Evolutionary conservation across 2,797 vertebrate species (phyloP), one percentile per base, ranked within the genome.

Genomic region (Knipowitschia caucasica): DNA sequence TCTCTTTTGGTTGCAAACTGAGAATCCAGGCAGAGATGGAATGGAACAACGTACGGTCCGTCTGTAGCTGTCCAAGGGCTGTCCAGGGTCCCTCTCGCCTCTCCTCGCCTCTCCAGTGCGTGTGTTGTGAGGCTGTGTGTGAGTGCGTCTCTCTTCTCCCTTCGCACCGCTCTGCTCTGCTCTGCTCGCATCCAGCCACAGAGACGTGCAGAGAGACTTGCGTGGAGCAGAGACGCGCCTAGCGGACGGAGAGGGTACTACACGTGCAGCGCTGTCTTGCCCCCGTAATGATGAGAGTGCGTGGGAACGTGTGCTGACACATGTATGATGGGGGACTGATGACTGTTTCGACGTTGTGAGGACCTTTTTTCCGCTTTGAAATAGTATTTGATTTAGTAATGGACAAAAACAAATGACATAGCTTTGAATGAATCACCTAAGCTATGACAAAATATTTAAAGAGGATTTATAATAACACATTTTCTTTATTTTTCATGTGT

Each of bases 191-290:
- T 44, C 42, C 42, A 44, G 42, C 42, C 42, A 44, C 21, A n/a
- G 17, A 2, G 15, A 56, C 62, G 39, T 6, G 15, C 26, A 7
- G 15, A 18, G 25, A 5, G 6, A 10, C 64, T 90, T 94, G 90
- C 91, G 90, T 94, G 92, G 91, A 94, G 91, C 94, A 93, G 90
- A 93, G 92, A 83, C 92, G 89, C 94, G 75, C 92, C 93, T 92
- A 91, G 94, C 84, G 94, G 93, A 79, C 60, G 23, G 45, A 29
- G 18, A 29, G 4, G 27, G 45, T 47, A 47, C 27, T 9, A 18
- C n/a, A n/a, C 42, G 42, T 26, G 26, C 43, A 27, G 5, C 43
- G n/a, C n/a, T n/a, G n/a, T n/a, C n/a, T n/a, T n/a, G n/a, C n/a
- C n/a, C n/a, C n/a, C n/a, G n/a, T n/a, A n/a, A n/a, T n/a, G n/a